Evolutionary conservation across 2,888 invertebrate genomes (phyloP).

Genomic region (Ormyrus labotus): DNA sequence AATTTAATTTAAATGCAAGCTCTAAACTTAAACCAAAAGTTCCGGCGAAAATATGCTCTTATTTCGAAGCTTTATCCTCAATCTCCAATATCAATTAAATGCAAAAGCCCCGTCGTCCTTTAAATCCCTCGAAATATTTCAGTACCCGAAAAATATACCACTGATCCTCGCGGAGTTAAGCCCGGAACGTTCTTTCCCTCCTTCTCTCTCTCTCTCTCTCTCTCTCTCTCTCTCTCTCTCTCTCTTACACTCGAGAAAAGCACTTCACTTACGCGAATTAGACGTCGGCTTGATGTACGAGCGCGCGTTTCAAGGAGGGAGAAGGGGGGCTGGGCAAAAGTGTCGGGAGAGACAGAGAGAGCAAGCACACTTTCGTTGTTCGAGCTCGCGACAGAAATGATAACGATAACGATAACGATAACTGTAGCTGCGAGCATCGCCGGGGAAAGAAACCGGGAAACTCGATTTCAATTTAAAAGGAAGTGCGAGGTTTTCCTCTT

Average conservation of each 20-base stretch:
- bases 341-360: background rate
- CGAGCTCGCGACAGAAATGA: background rate
- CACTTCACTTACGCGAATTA: constrained; percentile 29
- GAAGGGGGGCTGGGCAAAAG: background rate
- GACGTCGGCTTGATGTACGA: constrained; percentile 32
- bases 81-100: too few species aligned
- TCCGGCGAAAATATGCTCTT: too few species aligned
- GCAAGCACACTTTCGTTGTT: background rate
- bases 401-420: constrained; percentile 33
- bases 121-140: too few species aligned
- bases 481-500: background rate
- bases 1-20: too few species aligned
- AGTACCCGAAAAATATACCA: too few species aligned
- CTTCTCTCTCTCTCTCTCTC: too few species aligned
- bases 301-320: background rate
- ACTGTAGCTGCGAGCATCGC: constrained; percentile 6
- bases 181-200: background rate
- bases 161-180: too few species aligned
- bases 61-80: too few species aligned
- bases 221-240: too few species aligned
- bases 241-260: background rate
- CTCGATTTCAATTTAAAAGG: constrained; percentile 33
- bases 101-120: too few species aligned
- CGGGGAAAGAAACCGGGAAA: constrained; percentile 19
- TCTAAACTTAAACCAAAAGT: too few species aligned